A percentile compares a stretch with the other conserved stretches of the same genome.
Evolutionary conservation across 1,140 invertebrate genomes (phyloP).

Genomic region (Pissodes strobi): DNA sequence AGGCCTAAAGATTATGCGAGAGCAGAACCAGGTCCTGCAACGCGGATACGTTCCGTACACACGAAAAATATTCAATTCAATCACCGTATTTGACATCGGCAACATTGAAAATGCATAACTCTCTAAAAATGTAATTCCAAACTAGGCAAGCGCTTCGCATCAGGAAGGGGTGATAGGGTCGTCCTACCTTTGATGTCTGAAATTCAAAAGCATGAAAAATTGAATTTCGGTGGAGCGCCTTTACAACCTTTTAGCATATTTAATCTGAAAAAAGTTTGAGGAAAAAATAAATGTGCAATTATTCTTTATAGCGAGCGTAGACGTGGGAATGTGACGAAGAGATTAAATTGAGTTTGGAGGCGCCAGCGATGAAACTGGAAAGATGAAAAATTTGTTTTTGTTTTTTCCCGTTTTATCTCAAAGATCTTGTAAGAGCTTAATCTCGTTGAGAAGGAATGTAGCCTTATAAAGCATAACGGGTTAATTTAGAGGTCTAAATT

Average conservation of each 20-base stretch:
- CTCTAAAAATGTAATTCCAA: constrained; percentile 42
- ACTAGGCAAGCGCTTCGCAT: constrained; percentile 20
- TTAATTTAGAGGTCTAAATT: no score
- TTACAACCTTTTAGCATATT: constrained; percentile 49
- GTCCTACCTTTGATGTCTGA: constrained; percentile 49
- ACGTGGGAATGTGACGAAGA: constrained; percentile 30
- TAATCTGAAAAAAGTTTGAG: constrained; percentile 46
- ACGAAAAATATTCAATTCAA: constrained; percentile 42
- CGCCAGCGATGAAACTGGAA: constrained; percentile 29
- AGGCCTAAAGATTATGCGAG: no score
- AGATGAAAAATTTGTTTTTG: constrained; percentile 11
- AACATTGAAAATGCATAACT: constrained; percentile 47
- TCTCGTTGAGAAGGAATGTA: not conserved
- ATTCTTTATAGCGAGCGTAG: constrained; percentile 36
- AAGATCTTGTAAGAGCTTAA: not conserved
- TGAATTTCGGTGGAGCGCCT: constrained; percentile 47
- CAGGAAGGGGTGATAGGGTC: constrained; percentile 41
- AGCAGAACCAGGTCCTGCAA: no score
- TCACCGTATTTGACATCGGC: constrained; percentile 37
- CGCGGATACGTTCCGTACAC: not conserved
- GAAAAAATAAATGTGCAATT: constrained; percentile 49
- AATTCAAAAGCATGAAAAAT: constrained; percentile 49
- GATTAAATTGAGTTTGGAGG: constrained; percentile 40
- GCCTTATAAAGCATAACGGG: no score
- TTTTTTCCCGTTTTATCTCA: constrained; percentile 4